Evolutionary conservation across 2,797 vertebrate species (phyloP).

Genomic region (Urocyon cinereoargenteus): DNA sequence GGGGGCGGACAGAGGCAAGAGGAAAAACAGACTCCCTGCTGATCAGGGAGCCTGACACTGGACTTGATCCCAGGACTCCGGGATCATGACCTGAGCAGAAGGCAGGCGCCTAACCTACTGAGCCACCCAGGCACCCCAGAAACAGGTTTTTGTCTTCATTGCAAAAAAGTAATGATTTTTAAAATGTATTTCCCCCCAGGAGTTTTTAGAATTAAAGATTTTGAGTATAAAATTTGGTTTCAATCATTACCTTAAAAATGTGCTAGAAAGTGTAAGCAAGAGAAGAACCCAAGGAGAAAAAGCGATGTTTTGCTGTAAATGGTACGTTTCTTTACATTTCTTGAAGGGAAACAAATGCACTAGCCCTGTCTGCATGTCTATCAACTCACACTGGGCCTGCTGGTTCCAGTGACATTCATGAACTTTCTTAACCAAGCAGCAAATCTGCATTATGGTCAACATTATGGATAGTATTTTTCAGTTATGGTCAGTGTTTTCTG

Average conservation of each 20-base stretch:
- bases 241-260: neutral
- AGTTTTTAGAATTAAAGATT: neutral
- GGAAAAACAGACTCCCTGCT: neutral
- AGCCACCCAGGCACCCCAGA: neutral
- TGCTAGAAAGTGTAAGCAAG: neutral
- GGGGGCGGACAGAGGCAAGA: neutral
- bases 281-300: neutral
- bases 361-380: neutral
- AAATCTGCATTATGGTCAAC: neutral
- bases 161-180: neutral
- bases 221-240: neutral
- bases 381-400: neutral
- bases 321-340: neutral
- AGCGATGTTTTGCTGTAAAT: neutral
- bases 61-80: neutral
- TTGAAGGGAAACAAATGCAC: neutral
- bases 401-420: neutral
- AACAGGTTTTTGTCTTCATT: slow-evolving; percentile 16
- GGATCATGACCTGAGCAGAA: neutral
- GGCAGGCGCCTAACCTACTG: neutral
- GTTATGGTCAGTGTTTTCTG: neutral
- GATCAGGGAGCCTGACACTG: neutral
- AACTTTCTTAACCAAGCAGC: neutral
- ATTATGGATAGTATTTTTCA: neutral
- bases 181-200: neutral